Base-by-base conservation (phyloP, 2,797 vertebrate species). In the Philypnodon macrostomus region DNA sequence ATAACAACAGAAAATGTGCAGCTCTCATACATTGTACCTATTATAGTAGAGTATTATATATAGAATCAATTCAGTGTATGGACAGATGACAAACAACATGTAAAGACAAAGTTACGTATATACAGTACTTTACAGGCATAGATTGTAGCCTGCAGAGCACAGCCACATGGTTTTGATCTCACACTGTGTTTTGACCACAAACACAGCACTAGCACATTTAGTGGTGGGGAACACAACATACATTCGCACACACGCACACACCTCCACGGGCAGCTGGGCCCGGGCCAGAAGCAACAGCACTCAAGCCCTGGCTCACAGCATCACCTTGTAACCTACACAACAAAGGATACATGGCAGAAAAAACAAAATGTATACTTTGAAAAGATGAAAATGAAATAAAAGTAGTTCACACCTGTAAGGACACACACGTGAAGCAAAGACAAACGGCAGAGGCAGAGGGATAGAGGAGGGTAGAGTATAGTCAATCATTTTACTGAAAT, bases 271-370 rank as follows among this genome's bases (percentile, higher is more conserved):
- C 67, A 76, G 50, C 64, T 75, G 73, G 76, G 26, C 32, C 17
- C 34, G 14, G 32, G 65, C 81, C 80, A 84, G 69, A 70, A 78
- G 46, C 55, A 81, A 79, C 73, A 84, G 58, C 12, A 48, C 70
- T 81, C 64, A 47, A 47, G n/a, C 53, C 54, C 58, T 54, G 65
- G 59, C 60, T 81, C 63, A 10, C 57, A 68, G 63, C 73, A 67
- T 80, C 79, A 73, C 71, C 75, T 75, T 57, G 58, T 57, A 67
- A 71, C 71, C 53, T 58, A 34, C 52, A 72, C 64, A 77, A 79
- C 73, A 77, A 75, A 76, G 63, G 70, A 69, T 46, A 57, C 46
- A 40, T 63, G 18, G 34, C 12, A 24, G 46, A 21, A 14, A 16
- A 40, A 29, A 36, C 27, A 55, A 21, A 70, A 27, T 33, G 55